A percentile compares a stretch with the other conserved stretches of the same genome.
Evolutionary conservation across 2,797 vertebrate genomes (phyloP).

Genomic region (Lindbergichthys nudifrons): DNA sequence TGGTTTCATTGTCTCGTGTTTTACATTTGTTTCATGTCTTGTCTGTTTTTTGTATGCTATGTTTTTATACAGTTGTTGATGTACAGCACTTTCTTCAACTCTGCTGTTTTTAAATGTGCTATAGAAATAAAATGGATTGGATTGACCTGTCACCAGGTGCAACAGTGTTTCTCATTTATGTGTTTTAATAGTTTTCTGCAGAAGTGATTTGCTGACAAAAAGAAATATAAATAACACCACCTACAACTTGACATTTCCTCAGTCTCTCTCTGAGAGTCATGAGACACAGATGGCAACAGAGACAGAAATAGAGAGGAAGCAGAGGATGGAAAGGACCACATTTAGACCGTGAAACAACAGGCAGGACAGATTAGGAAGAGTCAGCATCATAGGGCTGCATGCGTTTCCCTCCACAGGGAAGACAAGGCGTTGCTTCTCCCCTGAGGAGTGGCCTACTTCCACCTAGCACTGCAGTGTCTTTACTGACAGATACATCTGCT

Average conservation of each 20-base stretch:
- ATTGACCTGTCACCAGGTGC: too few species aligned
- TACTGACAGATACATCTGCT: conserved; percentile 14
- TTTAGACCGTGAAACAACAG: neutral
- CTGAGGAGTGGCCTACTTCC: conserved; percentile 58
- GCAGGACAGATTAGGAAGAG: conserved; percentile 13
- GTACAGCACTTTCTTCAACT: too few species aligned
- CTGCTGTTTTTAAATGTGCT: too few species aligned
- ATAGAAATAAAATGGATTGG: too few species aligned
- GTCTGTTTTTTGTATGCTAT: too few species aligned
- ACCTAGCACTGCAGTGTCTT: conserved; percentile 31
- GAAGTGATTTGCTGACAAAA: neutral
- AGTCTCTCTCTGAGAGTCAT: neutral
- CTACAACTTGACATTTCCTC: neutral
- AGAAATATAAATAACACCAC: neutral
- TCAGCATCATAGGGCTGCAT: conserved; percentile 1
- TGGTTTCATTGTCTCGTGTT: too few species aligned
- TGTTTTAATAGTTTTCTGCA: too few species aligned
- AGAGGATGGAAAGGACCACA: neutral
- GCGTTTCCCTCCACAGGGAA: conserved; percentile 23
- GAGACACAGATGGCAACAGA: conserved; percentile 6
- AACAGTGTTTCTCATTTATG: too few species aligned
- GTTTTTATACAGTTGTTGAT: too few species aligned
- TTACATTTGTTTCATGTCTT: too few species aligned
- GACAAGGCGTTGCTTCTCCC: conserved; percentile 50
- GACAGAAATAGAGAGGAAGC: conserved; percentile 7